A percentile compares a stretch with the other conserved stretches of the same genome.
Evolutionary conservation across 1,140 invertebrate genomes (phyloP).

Genomic region (Drosophila sproati): DNA sequence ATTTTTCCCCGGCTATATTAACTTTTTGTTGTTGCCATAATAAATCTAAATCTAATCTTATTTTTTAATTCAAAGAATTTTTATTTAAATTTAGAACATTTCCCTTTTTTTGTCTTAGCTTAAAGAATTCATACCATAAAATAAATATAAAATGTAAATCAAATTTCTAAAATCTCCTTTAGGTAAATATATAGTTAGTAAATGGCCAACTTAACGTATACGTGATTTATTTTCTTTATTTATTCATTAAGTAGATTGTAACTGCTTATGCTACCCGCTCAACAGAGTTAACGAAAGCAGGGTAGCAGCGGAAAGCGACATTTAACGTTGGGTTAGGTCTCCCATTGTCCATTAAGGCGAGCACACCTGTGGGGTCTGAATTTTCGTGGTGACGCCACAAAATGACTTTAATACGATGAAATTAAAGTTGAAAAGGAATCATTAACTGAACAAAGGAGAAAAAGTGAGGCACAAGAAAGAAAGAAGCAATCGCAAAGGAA

Average conservation of each 20-base stretch:
- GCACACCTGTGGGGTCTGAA: background rate
- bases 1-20: too few species aligned
- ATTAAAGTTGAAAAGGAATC: slow-evolving; percentile 18
- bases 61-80: too few species aligned
- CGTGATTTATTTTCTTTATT: too few species aligned
- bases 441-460: slow-evolving; percentile 63
- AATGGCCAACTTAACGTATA: too few species aligned
- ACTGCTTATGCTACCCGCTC: background rate
- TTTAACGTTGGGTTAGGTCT: background rate
- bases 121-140: too few species aligned
- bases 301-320: background rate
- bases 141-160: too few species aligned
- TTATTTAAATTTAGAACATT: too few species aligned
- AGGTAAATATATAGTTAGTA: too few species aligned
- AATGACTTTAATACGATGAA: slow-evolving; percentile 15
- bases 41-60: too few species aligned
- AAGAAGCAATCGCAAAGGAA: slow-evolving; percentile 10
- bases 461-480: slow-evolving; percentile 5
- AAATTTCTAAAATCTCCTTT: too few species aligned
- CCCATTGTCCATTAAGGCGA: background rate
- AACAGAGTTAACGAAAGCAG: background rate
- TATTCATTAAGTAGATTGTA: background rate
- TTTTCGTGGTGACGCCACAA: slow-evolving; percentile 1
- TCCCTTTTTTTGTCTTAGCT: too few species aligned
- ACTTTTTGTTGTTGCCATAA: too few species aligned